phyloP scores from a whole-genome alignment of 2,888 invertebrate genomes.

The Dicroscelio sp. region DNA sequence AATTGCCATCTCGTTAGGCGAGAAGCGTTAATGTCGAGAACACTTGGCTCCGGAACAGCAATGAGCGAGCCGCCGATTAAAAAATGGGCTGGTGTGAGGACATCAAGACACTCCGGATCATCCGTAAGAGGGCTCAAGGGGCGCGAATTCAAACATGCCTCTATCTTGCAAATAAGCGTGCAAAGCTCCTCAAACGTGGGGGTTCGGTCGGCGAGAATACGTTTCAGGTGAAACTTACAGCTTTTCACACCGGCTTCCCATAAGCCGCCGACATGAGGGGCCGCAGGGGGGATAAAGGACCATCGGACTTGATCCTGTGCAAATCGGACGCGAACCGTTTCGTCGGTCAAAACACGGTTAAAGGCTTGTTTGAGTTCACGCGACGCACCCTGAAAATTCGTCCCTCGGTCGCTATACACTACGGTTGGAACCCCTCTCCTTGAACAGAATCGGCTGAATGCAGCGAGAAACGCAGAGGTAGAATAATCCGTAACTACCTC shows the following conservation, averaged over 20 bases:
- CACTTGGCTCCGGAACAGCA: not conserved
- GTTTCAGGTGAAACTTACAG: not conserved
- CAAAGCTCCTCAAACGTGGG: not conserved
- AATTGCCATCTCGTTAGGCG: constrained; percentile 15
- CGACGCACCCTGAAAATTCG: constrained; percentile 7
- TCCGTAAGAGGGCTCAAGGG: not conserved
- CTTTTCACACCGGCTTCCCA: not conserved
- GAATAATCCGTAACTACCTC: not conserved
- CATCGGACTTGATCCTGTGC: not conserved
- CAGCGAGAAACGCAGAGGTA: not conserved
- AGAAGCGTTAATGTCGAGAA: not conserved
- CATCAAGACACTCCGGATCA: not conserved
- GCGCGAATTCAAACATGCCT: not conserved
- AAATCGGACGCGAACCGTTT: not conserved
- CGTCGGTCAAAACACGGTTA: not conserved
- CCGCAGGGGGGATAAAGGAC: not conserved
- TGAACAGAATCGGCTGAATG: not conserved
- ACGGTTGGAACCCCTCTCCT: not conserved
- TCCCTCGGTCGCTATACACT: constrained; percentile 4
- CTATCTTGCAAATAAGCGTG: not conserved
- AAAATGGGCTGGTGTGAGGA: not conserved
- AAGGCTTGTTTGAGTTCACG: not conserved
- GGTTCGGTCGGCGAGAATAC: not conserved
- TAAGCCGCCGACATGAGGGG: not conserved
- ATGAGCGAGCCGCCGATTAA: not conserved